phyloP scores from a whole-genome alignment of 2,113 vertebrate species.

The Aix galericulata region DNA sequence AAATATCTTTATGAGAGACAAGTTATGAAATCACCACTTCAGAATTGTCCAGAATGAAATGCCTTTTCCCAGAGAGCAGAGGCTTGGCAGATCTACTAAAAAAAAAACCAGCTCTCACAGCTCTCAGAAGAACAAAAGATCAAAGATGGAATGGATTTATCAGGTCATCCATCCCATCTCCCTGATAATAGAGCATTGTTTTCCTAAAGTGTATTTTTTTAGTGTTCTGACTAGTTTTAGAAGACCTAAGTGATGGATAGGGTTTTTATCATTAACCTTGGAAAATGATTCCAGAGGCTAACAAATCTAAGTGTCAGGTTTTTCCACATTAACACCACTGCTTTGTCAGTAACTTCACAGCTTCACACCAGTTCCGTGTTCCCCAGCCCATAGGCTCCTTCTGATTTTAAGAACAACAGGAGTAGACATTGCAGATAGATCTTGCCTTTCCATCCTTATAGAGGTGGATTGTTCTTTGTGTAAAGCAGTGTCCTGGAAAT shows the following conservation, averaged over 20 bases:
- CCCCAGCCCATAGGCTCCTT: background rate
- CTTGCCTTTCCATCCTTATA: background rate
- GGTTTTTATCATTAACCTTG: slow-evolving; percentile 63
- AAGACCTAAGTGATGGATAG: slow-evolving; percentile 48
- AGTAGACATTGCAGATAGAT: background rate
- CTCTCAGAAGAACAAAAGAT: slow-evolving; percentile 1
- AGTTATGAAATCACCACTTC: background rate
- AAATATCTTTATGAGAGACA: background rate
- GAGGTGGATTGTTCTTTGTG: background rate
- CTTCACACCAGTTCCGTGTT: background rate
- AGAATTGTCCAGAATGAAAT: background rate
- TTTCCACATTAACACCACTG: background rate
- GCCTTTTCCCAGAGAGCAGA: background rate
- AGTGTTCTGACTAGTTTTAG: slow-evolving; percentile 19
- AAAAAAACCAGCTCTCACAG: background rate
- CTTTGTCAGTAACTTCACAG: slow-evolving; percentile 21
- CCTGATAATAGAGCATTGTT: slow-evolving; percentile 37
- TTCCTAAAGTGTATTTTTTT: slow-evolving; percentile 6
- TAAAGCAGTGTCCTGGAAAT: background rate
- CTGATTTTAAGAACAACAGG: background rate
- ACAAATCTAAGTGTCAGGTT: slow-evolving; percentile 42
- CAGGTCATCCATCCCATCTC: background rate
- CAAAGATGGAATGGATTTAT: slow-evolving; percentile 17
- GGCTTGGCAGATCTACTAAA: background rate
- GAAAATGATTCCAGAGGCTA: background rate